Base-by-base conservation (phyloP, 1,140 invertebrate genomes). In the Prorops nasuta region DNA sequence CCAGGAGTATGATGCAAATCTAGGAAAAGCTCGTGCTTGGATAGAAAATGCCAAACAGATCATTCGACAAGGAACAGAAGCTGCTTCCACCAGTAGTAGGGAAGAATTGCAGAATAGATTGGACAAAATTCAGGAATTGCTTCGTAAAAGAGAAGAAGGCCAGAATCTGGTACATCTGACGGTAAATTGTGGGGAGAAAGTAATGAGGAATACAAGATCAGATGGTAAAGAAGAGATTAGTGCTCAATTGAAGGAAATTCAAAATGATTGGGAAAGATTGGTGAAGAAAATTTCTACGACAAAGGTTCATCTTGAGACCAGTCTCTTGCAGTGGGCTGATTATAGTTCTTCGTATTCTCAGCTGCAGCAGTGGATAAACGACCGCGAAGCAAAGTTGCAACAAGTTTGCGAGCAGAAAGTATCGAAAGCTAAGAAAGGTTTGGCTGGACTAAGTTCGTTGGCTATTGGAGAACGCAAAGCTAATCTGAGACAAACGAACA, bases 331-430 rank as follows among this genome's bases (percentile, higher is more conserved):
- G 82, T 96, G 92, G 92, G 91, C 92, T n/a, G 94, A 96, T 70
- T 96, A 95, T 67, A 94, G 89, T 66, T 92, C 91, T 16, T 92
- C 90, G 14, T 94, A 94, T 59, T 87, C 88, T 10, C 92, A 96
- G 64, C 74, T 97, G 3, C 87, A 94, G 67, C 90, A 95, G 80
- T 96, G 94, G 93, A 91, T 98, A n/a, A 88, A 85, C 28, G 94
- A 97, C 61, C 84, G 93, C 55, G 93, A 97, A 77, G 89, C 90
- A 1, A 93, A 96, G 78, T 72, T 97, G n/a, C 91, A 94, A 78
- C 89, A 96, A 80, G 90, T 94, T 9, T 91, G 89, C 67, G 91
- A 92, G 66, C 87, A 89, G 56, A 92, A 90, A 72, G 83, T 90
- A n/a, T 81, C 84, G 1, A 90, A 89, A 65, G 85, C 86, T 3